phyloP scores from a whole-genome alignment of 2,797 vertebrate genomes.

The Gephyroberyx darwinii region DNA sequence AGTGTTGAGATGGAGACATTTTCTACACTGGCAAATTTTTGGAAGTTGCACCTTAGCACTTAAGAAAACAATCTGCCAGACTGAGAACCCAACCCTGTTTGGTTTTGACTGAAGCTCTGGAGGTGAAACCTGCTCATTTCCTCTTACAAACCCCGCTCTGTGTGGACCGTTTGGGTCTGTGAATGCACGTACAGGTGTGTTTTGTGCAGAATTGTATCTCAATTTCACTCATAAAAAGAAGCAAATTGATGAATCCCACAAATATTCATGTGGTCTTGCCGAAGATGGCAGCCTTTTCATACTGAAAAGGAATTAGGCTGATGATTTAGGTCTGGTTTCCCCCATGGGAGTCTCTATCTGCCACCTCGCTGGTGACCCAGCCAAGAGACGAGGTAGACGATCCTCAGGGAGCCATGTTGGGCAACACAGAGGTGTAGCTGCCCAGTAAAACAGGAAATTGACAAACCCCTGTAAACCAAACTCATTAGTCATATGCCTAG shows the following conservation, averaged over 20 bases:
- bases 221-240: conserved; percentile 55
- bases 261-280: conserved; percentile 70
- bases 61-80: conserved; percentile 73
- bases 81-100: conserved; percentile 60
- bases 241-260: conserved; percentile 73
- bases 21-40: conserved; percentile 71
- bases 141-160: conserved; percentile 43
- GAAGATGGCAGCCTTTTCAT: conserved; percentile 69
- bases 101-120: conserved; percentile 58
- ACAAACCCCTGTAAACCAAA: conserved; percentile 76
- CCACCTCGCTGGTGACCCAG: conserved; percentile 69
- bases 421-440: conserved; percentile 72
- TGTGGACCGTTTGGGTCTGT: conserved; percentile 35
- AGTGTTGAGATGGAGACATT: conserved; percentile 67
- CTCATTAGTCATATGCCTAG: conserved; percentile 76
- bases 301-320: conserved; percentile 42
- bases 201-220: conserved; percentile 50
- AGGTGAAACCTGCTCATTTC: conserved; percentile 70
- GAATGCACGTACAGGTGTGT: conserved; percentile 7
- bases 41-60: conserved; percentile 70
- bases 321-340: conserved; percentile 55
- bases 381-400: conserved; percentile 54
- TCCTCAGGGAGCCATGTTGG: conserved; percentile 70
- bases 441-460: conserved; percentile 76
- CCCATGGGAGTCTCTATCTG: conserved; percentile 61